Evolutionary conservation across 2,888 invertebrate genomes (phyloP).

Genomic region (Balanococcus diminutus): DNA sequence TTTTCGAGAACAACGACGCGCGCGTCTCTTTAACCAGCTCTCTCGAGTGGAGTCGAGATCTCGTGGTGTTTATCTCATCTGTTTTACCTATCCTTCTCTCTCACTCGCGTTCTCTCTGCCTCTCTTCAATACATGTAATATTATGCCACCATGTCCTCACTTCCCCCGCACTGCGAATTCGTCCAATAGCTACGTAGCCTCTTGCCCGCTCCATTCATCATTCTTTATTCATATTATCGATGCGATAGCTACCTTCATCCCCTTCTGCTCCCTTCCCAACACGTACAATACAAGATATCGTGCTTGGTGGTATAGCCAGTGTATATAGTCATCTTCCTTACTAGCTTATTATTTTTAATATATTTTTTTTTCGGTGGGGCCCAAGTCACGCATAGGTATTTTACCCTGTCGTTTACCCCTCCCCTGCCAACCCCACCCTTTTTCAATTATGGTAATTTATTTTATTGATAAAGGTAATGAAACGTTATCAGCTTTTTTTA

Average conservation of each 20-base stretch:
- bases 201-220: background rate
- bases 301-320: background rate
- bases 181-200: too few species aligned
- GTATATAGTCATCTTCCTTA: background rate
- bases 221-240: constrained; percentile 1
- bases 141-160: background rate
- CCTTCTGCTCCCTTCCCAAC: background rate
- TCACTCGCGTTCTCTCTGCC: background rate
- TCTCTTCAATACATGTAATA: background rate
- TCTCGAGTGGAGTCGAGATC: too few species aligned
- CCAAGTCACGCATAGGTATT: background rate
- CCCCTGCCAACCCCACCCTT: background rate
- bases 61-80: constrained; percentile 27
- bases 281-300: background rate
- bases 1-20: constrained; percentile 38
- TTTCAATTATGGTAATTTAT: background rate
- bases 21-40: constrained; percentile 11
- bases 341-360: background rate
- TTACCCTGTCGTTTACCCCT: background rate
- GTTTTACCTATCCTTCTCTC: background rate
- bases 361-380: background rate
- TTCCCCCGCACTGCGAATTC: background rate
- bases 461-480: background rate
- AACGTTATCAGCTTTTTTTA: background rate
- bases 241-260: constrained; percentile 6